A percentile compares a stretch with the other conserved stretches of the same genome.
These are phyloP conservation scores for Agrilus biguttatus DNA, from an alignment of 2,888 invertebrate species.

Conservation along the genomic window DNA sequence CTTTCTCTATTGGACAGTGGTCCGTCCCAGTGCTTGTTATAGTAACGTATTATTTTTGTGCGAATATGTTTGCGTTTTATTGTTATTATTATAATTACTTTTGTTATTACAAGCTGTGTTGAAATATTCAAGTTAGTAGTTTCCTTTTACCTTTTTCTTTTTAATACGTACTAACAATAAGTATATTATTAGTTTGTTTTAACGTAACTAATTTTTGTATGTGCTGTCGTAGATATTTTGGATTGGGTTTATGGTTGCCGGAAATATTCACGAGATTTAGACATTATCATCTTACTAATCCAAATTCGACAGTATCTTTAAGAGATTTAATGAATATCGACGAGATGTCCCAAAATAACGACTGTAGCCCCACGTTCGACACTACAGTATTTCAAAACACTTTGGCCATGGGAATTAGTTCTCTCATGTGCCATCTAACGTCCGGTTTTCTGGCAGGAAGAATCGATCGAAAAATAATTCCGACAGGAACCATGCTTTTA, in stretches of 20 bases:
- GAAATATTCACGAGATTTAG: conserved; percentile 52
- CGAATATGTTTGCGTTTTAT: too few species aligned
- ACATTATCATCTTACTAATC: conserved; percentile 26
- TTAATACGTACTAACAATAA: too few species aligned
- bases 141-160: too few species aligned
- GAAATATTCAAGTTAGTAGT: too few species aligned
- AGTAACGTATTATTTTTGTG: too few species aligned
- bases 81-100: too few species aligned
- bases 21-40: too few species aligned
- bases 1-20: too few species aligned
- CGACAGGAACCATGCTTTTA: conserved; percentile 12
- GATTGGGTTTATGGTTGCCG: conserved; percentile 62
- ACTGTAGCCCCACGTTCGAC: conserved; percentile 42
- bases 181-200: background rate
- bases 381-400: conserved; percentile 48
- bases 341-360: conserved; percentile 9
- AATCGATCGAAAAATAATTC: conserved; percentile 18
- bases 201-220: background rate
- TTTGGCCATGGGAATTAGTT: conserved; percentile 49
- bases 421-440: conserved; percentile 46
- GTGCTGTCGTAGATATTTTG: conserved; percentile 41
- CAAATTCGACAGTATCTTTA: conserved; percentile 35
- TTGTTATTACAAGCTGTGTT: too few species aligned
- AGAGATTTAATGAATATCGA: conserved; percentile 26
- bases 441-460: conserved; percentile 42